These are phyloP conservation scores for Ageneiosus marmoratus DNA, from an alignment of 2,113 vertebrate species.

Conservation along the genomic window DNA sequence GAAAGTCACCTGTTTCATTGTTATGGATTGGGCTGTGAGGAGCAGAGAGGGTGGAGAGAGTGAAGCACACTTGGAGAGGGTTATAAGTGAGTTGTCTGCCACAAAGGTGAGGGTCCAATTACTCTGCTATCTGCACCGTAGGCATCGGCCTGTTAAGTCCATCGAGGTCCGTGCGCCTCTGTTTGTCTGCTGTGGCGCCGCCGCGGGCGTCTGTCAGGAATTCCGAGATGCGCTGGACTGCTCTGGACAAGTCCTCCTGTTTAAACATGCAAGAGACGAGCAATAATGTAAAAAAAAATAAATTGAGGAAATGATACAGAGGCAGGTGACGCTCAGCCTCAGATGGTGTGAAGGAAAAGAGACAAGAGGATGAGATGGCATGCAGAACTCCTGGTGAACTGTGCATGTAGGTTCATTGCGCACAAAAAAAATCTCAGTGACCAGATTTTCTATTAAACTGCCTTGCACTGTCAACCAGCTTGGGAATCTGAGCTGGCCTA, in stretches of 20 bases:
- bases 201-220: constrained; percentile 81
- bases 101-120: constrained; percentile 99
- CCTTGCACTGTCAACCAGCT: constrained; percentile 82
- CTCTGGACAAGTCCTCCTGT: constrained; percentile 84
- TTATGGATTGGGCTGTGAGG: constrained; percentile 99
- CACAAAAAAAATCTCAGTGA: constrained; percentile 75
- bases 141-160: constrained; percentile 85
- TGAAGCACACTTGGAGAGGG: constrained; percentile 86
- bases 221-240: constrained; percentile 78
- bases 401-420: constrained; percentile 73
- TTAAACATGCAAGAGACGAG: constrained; percentile 76
- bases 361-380: constrained; percentile 56
- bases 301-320: constrained; percentile 27
- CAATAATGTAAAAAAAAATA: constrained; percentile 80
- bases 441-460: constrained; percentile 84
- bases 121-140: constrained; percentile 92
- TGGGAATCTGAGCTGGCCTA: constrained; percentile 78
- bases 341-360: constrained; percentile 6
- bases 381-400: constrained; percentile 69
- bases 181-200: constrained; percentile 79
- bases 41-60: constrained; percentile 82
- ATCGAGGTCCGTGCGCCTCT: constrained; percentile 72
- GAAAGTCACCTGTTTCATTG: constrained; percentile 99
- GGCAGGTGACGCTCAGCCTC: constrained; percentile 54
- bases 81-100: constrained; percentile 92